Percentiles rank a stretch among this genome's conserved stretches.
These are phyloP conservation scores for Fregata magnificens DNA, from an alignment of 2,113 vertebrate species.

Conservation along the genomic window DNA sequence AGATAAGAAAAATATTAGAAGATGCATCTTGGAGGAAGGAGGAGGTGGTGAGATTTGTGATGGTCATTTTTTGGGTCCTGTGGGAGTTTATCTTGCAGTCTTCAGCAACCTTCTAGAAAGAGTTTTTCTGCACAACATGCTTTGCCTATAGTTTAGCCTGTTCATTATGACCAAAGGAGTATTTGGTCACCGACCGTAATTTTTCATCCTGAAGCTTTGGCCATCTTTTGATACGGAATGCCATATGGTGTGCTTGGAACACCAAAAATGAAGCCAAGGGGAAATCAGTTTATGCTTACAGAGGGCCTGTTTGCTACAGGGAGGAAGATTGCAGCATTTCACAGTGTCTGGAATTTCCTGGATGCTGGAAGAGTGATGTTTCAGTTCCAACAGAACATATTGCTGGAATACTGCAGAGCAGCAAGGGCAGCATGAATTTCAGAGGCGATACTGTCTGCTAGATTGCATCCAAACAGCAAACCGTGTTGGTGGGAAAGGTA, in stretches of 20 bases:
- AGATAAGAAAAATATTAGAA: not conserved
- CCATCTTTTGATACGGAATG: not conserved
- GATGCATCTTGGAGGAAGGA: not conserved
- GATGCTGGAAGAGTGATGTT: not conserved
- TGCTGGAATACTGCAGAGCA: not conserved
- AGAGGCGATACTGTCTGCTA: not conserved
- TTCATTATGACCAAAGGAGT: not conserved
- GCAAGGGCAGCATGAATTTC: not conserved
- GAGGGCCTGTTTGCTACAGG: too few species aligned
- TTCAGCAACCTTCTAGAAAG: not conserved
- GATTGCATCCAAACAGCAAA: not conserved
- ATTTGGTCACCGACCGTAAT: not conserved
- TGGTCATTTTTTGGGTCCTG: not conserved
- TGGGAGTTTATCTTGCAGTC: not conserved
- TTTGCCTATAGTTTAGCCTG: not conserved
- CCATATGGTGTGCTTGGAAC: not conserved
- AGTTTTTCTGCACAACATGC: not conserved
- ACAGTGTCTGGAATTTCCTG: not conserved
- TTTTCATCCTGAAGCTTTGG: not conserved
- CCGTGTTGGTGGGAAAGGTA: fast-evolving
- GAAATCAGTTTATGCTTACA: not conserved
- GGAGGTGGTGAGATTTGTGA: not conserved
- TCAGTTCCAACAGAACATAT: not conserved
- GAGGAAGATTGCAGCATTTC: not conserved
- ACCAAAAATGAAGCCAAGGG: not conserved